A percentile compares a stretch with the other conserved stretches of the same genome.
Conservation (phyloP, 2,797 vertebrate species). For the Hippopotamyrus pictus region DNA sequence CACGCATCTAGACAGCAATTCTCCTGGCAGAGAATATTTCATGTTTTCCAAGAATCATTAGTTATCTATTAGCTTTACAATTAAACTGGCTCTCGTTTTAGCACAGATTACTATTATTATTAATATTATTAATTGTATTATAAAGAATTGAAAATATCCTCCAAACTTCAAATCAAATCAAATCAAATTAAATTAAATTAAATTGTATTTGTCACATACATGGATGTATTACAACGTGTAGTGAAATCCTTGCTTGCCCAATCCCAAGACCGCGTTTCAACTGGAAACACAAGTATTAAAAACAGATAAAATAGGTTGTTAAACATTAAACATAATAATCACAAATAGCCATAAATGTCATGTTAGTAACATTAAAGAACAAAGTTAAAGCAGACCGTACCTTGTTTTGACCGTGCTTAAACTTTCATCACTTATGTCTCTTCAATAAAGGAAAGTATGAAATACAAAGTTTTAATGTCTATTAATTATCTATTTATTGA, state of each 20-base stretch:
- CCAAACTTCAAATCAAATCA: not conserved
- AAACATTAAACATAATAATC: not conserved
- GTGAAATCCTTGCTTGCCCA: not conserved
- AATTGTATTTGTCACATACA: not conserved
- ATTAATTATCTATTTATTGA: not conserved
- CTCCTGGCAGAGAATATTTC: not conserved
- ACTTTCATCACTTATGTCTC: not conserved
- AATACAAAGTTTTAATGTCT: not conserved
- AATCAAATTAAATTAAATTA: not conserved
- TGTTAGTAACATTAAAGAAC: not conserved
- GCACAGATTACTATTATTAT: not conserved
- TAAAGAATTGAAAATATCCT: not conserved
- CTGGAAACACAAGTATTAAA: not conserved
- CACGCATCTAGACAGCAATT: conserved; percentile 6
- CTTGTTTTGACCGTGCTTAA: not conserved
- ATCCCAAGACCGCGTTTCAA: not conserved
- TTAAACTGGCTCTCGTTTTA: not conserved
- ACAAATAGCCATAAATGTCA: not conserved
- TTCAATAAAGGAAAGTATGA: not conserved
- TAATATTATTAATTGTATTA: not conserved
- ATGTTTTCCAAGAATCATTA: not conserved
- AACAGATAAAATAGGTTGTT: not conserved
- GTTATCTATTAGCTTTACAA: not conserved
- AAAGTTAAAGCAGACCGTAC: not conserved
- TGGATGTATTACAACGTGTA: not conserved